These are phyloP conservation scores for Plodia interpunctella DNA, from an alignment of 1,140 invertebrate genomes.

Conservation along the genomic window DNA sequence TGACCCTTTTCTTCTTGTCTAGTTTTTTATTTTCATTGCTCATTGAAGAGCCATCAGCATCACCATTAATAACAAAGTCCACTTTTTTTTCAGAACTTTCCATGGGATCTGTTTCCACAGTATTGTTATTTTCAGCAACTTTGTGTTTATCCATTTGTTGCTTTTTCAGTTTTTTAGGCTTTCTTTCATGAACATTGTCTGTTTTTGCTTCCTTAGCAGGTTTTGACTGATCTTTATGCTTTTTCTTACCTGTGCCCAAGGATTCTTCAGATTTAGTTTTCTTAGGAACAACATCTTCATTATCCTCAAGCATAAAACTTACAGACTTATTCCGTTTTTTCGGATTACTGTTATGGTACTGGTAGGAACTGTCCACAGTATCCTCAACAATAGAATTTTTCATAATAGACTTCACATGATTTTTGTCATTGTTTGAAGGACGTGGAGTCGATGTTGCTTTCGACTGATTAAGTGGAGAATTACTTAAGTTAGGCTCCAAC, in stretches of 20 bases:
- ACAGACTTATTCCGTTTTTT: conserved; percentile 67
- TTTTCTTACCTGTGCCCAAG: conserved; percentile 14
- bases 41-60: not conserved
- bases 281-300: conserved; percentile 43
- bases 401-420: conserved; percentile 36
- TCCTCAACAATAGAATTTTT: conserved; percentile 24
- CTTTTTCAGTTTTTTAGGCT: conserved; percentile 23
- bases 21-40: conserved; percentile 25
- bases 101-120: not conserved
- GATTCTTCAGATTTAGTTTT: conserved; percentile 50
- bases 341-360: conserved; percentile 27
- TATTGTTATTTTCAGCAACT: conserved; percentile 13
- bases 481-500: conserved; percentile 15
- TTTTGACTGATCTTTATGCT: not conserved
- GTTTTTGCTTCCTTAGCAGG: not conserved
- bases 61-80: not conserved
- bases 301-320: conserved; percentile 61
- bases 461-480: conserved; percentile 19
- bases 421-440: conserved; percentile 12
- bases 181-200: not conserved
- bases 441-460: conserved; percentile 41
- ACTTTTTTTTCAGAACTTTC: not conserved
- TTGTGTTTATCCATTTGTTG: conserved; percentile 29
- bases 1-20: conserved; percentile 25
- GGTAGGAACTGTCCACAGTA: conserved; percentile 9